Base-by-base conservation (phyloP, 2,797 vertebrate species). In the Distichodus sexfasciatus region DNA sequence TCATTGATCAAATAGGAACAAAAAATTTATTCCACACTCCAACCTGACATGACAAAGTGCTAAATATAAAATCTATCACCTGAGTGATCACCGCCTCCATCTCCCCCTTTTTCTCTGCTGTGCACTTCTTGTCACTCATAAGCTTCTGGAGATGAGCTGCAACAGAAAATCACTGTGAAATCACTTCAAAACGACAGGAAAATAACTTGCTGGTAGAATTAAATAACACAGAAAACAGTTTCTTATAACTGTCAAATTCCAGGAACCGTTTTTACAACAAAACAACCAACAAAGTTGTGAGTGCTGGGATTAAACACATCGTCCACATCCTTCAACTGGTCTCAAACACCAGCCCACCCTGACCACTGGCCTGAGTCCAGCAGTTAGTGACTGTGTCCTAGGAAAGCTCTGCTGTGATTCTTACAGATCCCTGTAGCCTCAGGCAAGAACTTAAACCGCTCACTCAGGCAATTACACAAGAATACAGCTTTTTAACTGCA, bases 91-190 rank as follows among this genome's bases (percentile, higher is more conserved):
- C 94, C 0, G 88, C 88, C 59, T 99, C 96, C 97, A 99, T 98
- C 84, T 97, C 94, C 5, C 88, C 83, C 71, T 95, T 98, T 82
- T 94, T 98, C 81, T 97, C 95, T 7, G 89, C 91, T 0, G 92
- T 19, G 76, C 96, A 98, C 74, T 98, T 99, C 89, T 99, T 99
- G 82, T 99, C 97, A 59, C 95, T 94, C 95, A 97, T 97, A 74
- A 98, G 77, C 79, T 99, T 99, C 85, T 99, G 95, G 66, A 99
- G 92, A 74, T 98, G 95, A 80, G 96, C 97, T 99, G 54, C 0
- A 66, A 76, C 21, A 55, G 7, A 24, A 65, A 7, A 67, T 61
- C 74, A 0, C 54, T 3, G 69, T 23, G 24, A 17, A 26, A 14
- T 4, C 38, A 60, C 55, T 14, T 12, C 58, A 28, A 21, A 17